phyloP scores from a whole-genome alignment of 2,113 vertebrate genomes.

The Scomber japonicus region DNA sequence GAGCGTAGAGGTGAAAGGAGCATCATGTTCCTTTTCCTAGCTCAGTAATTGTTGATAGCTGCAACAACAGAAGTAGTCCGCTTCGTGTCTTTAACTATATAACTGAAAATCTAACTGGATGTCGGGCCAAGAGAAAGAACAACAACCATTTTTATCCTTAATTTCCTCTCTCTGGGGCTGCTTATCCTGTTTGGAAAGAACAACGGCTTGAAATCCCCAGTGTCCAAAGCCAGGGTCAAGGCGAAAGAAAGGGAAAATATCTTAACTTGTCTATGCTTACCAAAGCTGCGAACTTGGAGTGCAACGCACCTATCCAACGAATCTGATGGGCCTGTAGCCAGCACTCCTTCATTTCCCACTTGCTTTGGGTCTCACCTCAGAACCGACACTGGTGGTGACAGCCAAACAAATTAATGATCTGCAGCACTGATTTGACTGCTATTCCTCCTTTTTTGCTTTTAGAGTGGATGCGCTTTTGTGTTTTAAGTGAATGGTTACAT shows the following conservation, averaged over 20 bases:
- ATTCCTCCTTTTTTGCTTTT: neutral
- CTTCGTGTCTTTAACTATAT: slow-evolving; percentile 20
- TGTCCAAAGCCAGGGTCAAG: slow-evolving; percentile 40
- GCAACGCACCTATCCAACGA: slow-evolving; percentile 30
- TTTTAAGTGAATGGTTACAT: slow-evolving; percentile 31
- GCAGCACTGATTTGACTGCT: neutral
- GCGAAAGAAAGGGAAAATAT: slow-evolving; percentile 30
- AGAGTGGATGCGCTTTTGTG: slow-evolving; percentile 11
- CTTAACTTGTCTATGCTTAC: slow-evolving; percentile 12
- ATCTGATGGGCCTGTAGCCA: slow-evolving; percentile 52
- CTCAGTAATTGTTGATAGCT: slow-evolving; percentile 33
- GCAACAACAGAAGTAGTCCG: slow-evolving; percentile 38
- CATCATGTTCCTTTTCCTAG: slow-evolving; percentile 7
- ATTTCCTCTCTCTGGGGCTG: slow-evolving; percentile 62
- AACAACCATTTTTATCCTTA: slow-evolving; percentile 54
- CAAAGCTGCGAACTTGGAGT: slow-evolving; percentile 47
- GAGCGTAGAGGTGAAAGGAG: slow-evolving; percentile 16
- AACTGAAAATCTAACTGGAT: slow-evolving; percentile 31
- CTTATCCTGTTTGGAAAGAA: slow-evolving; percentile 65
- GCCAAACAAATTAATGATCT: slow-evolving; percentile 21
- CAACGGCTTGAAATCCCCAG: slow-evolving; percentile 36
- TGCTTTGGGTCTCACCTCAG: slow-evolving; percentile 24
- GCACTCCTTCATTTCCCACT: slow-evolving; percentile 24
- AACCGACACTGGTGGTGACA: neutral
- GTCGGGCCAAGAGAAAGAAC: slow-evolving; percentile 48